These are phyloP conservation scores for Drosophila affinis DNA, from an alignment of 2,888 invertebrate genomes.

Conservation along the genomic window DNA sequence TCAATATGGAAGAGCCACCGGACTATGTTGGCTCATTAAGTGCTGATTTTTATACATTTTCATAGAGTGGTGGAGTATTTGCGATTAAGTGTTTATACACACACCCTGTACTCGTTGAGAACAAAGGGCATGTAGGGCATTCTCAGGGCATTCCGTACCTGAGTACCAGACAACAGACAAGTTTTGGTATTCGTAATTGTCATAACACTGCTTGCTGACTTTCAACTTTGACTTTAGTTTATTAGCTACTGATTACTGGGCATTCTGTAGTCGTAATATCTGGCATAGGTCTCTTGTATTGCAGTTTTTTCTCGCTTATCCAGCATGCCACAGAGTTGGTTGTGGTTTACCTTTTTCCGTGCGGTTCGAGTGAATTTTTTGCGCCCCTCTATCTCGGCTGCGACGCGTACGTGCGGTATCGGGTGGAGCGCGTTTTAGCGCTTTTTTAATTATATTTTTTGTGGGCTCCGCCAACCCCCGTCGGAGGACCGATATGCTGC, in stretches of 20 bases:
- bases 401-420: constrained; percentile 51
- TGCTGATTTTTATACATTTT: constrained; percentile 12
- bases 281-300: background rate
- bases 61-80: constrained; percentile 21
- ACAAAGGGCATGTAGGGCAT: background rate
- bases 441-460: constrained; percentile 27
- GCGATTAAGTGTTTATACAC: constrained; percentile 24
- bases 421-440: constrained; percentile 19
- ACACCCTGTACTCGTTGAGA: background rate
- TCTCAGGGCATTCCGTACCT: too few relatives aligned
- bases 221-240: background rate
- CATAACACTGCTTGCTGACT: background rate
- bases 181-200: too few relatives aligned
- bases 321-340: constrained; percentile 16
- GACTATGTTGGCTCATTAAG: constrained; percentile 34
- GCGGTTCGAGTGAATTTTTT: constrained; percentile 17
- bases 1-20: constrained; percentile 23
- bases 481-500: constrained; percentile 48
- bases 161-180: too few relatives aligned
- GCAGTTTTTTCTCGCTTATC: constrained; percentile 27
- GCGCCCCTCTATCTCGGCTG: constrained; percentile 14
- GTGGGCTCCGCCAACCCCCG: constrained; percentile 25
- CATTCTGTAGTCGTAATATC: background rate
- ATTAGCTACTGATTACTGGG: background rate
- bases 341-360: constrained; percentile 26